These are phyloP conservation scores for Rhinatrema bivittatum DNA, from an alignment of 2,797 vertebrate species.

Conservation along the genomic window DNA sequence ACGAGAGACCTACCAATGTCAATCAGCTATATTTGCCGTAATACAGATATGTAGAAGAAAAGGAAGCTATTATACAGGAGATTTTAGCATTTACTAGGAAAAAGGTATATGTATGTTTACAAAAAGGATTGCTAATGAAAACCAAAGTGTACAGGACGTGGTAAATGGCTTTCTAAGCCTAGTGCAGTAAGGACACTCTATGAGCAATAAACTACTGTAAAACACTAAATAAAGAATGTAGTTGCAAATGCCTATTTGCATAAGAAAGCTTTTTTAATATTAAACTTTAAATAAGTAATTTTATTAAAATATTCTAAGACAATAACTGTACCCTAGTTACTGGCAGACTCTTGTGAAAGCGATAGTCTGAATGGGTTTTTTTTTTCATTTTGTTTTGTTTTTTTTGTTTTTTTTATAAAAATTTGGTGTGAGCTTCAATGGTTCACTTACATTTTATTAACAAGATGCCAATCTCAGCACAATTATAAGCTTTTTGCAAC, in stretches of 20 bases:
- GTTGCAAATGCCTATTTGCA: constrained; percentile 52
- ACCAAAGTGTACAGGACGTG: too few relatives aligned
- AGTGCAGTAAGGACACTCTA: constrained; percentile 38
- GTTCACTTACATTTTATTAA: constrained; percentile 47
- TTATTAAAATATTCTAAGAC: constrained; percentile 59
- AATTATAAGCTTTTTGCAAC: constrained; percentile 29
- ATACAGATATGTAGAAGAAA: constrained; percentile 36
- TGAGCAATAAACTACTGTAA: constrained; percentile 34
- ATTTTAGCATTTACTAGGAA: constrained; percentile 53
- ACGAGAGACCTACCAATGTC: background rate
- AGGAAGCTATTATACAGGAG: constrained; percentile 42
- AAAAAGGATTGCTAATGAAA: constrained; percentile 42
- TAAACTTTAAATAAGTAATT: constrained; percentile 56
- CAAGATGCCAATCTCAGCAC: constrained; percentile 34
- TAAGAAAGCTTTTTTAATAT: constrained; percentile 49
- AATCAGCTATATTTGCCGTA: constrained; percentile 23
- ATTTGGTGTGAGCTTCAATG: constrained; percentile 61
- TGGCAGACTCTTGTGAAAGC: constrained; percentile 49
- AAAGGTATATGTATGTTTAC: constrained; percentile 41
- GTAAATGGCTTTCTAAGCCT: too few relatives aligned
- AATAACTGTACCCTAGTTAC: constrained; percentile 55
- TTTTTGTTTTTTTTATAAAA: constrained; percentile 38
- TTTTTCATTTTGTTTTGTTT: background rate
- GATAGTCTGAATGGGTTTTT: constrained; percentile 40
- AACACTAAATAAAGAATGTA: constrained; percentile 47